Conservation (phyloP, 1,140 invertebrate species). For the Brachionus asplanchnoidis region DNA sequence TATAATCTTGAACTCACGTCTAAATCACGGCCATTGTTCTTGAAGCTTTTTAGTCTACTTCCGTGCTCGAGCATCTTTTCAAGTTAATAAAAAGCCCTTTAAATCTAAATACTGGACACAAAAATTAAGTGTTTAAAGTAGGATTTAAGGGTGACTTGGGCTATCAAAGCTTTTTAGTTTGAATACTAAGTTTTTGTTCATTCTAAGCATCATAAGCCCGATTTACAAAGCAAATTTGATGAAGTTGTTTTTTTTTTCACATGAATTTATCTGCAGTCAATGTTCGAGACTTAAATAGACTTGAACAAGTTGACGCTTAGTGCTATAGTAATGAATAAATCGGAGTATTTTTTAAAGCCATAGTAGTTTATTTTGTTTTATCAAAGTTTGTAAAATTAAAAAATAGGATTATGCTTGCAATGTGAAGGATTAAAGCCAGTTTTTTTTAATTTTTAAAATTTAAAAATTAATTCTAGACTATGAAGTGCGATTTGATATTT, state of each 20-base stretch:
- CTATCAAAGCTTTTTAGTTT: not conserved
- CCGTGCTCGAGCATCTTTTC: constrained; percentile 38
- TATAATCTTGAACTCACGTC: constrained; percentile 62
- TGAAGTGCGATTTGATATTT: no score
- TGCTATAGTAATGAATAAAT: not conserved
- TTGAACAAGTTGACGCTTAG: not conserved
- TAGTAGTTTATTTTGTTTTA: not conserved
- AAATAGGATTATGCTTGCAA: not conserved
- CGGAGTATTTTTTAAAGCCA: not conserved
- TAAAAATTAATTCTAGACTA: no score
- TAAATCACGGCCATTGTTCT: constrained; percentile 53
- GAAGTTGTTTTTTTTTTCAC: not conserved
- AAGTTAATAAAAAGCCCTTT: not conserved
- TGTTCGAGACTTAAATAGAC: not conserved
- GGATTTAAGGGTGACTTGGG: not conserved
- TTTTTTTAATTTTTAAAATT: no score
- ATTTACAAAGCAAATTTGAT: not conserved
- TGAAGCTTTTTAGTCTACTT: constrained; percentile 49
- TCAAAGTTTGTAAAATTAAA: not conserved
- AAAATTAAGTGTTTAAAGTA: not conserved
- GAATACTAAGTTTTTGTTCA: not conserved
- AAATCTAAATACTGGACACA: not conserved
- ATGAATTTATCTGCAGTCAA: not conserved
- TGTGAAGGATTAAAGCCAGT: not conserved
- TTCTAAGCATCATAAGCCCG: not conserved